Conservation (phyloP, 2,888 invertebrate species). For the Hedychridium roseum region DNA sequence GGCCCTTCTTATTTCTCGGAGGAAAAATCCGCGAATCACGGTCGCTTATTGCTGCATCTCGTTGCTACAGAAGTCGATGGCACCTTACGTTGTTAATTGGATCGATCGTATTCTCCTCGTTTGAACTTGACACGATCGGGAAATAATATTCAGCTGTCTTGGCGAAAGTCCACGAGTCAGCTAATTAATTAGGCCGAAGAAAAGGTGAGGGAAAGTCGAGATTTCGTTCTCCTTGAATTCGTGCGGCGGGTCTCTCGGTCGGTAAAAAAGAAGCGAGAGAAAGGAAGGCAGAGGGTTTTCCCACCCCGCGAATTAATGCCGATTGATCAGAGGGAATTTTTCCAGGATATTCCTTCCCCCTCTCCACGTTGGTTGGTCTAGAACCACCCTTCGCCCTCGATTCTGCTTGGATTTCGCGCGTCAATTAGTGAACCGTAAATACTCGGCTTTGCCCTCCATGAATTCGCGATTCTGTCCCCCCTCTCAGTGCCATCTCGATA, state of each 20-base stretch:
- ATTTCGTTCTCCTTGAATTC: no score
- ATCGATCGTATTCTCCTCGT: no score
- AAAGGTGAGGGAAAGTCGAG: conserved; percentile 39
- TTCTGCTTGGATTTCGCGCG: conserved; percentile 15
- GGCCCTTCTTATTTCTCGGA: no score
- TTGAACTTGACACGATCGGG: no score
- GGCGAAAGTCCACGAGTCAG: conserved; percentile 45
- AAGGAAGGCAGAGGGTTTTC: conserved; percentile 14
- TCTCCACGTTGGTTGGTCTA: background rate
- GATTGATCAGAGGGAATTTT: conserved; percentile 8
- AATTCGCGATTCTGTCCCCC: conserved; percentile 18
- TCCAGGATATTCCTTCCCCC: conserved; percentile 8
- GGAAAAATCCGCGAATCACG: no score
- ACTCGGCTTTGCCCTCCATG: conserved; percentile 17
- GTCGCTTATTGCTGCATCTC: no score
- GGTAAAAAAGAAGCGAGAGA: background rate
- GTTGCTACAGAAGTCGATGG: no score
- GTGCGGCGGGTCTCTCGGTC: no score
- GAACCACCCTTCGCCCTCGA: conserved; percentile 5
- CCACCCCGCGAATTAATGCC: conserved; percentile 29
- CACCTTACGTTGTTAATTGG: no score
- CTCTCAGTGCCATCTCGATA: no score
- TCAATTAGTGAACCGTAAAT: conserved; percentile 37
- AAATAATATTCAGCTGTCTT: conserved; percentile 23
- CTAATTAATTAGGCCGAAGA: conserved; percentile 55